A percentile compares a stretch with the other conserved stretches of the same genome.
Conservation (phyloP, 2,797 vertebrate species). For the Poecile montanus region DNA sequence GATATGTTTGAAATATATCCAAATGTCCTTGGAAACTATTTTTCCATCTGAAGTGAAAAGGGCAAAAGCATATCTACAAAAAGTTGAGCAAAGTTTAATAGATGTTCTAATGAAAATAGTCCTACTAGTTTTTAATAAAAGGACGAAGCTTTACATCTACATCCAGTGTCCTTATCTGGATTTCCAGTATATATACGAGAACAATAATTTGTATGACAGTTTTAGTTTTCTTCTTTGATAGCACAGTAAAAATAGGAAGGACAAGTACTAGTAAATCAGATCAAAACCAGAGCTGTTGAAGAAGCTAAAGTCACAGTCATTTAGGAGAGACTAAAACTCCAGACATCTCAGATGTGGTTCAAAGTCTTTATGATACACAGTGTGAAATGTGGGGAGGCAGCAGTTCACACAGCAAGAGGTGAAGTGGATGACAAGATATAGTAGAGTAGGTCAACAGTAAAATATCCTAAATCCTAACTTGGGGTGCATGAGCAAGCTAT, state of each 20-base stretch:
- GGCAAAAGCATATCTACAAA: background rate
- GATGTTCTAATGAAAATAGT: background rate
- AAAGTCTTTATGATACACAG: background rate
- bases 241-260: background rate
- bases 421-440: background rate
- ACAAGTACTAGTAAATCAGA: background rate
- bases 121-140: constrained; percentile 6
- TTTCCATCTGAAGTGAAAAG: background rate
- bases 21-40: constrained; percentile 16
- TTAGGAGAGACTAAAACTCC: background rate
- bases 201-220: background rate
- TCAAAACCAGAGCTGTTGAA: background rate
- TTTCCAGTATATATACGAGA: background rate
- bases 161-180: background rate
- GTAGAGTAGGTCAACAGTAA: background rate
- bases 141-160: background rate
- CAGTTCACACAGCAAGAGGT: background rate
- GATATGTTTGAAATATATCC: background rate
- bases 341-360: background rate
- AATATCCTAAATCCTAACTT: background rate
- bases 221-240: background rate
- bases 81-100: background rate
- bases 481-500: background rate
- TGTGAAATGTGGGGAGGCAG: background rate
- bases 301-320: background rate